phyloP scores from a whole-genome alignment of 2,888 invertebrate species.

The Aspidiotus rigidus region DNA sequence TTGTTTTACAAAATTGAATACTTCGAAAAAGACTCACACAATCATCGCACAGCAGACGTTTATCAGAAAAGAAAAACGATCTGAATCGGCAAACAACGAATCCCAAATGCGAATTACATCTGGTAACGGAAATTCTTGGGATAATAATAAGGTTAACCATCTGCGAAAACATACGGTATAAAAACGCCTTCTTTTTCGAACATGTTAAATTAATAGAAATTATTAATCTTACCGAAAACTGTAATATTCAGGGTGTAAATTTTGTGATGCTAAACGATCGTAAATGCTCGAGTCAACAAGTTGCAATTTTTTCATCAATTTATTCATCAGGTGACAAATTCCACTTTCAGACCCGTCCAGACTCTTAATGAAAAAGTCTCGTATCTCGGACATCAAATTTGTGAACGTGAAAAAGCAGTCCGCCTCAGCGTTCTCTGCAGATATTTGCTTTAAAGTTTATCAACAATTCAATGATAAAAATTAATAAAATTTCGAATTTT shows the following conservation, averaged over 20 bases:
- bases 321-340: slow-evolving; percentile 81
- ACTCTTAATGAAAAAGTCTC: slow-evolving; percentile 93
- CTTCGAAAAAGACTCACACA: slow-evolving; percentile 55
- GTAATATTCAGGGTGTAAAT: slow-evolving; percentile 89
- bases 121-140: slow-evolving; percentile 95
- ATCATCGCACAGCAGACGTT: slow-evolving; percentile 96
- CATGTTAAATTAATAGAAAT: slow-evolving; percentile 4
- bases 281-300: slow-evolving; percentile 68
- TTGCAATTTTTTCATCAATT: slow-evolving; percentile 65
- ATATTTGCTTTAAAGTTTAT: neutral
- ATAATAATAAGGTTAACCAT: slow-evolving; percentile 89
- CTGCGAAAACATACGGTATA: slow-evolving; percentile 47
- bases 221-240: slow-evolving; percentile 63
- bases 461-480: neutral
- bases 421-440: slow-evolving; percentile 81
- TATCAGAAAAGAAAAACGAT: slow-evolving; percentile 82
- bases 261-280: slow-evolving; percentile 66
- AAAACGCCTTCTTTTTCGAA: slow-evolving; percentile 9
- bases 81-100: slow-evolving; percentile 80
- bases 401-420: slow-evolving; percentile 99
- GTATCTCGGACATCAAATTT: slow-evolving; percentile 92
- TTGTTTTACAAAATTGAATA: neutral
- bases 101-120: slow-evolving; percentile 98
- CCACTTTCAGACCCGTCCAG: slow-evolving; percentile 88
- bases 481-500: slow-evolving; percentile 35